phyloP scores from a whole-genome alignment of 1,140 invertebrate species.

The Ceratina australensis region DNA sequence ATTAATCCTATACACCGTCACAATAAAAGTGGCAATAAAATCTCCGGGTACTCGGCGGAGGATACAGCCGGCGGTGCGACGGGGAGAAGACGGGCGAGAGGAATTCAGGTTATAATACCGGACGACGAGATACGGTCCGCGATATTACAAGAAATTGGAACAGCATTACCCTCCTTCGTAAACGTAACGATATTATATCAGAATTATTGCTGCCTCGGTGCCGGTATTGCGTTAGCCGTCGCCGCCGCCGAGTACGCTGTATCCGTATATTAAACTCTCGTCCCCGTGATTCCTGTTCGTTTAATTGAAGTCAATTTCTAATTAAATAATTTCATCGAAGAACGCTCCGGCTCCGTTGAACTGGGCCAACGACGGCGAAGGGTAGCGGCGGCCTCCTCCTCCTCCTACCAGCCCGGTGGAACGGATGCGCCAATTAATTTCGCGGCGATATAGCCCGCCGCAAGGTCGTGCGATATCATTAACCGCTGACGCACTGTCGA shows the following conservation, averaged over 20 bases:
- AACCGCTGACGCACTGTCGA: conserved; percentile 22
- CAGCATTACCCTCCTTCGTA: conserved; percentile 40
- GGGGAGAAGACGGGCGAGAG: not conserved
- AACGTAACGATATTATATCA: conserved; percentile 49
- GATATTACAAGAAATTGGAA: conserved; percentile 52
- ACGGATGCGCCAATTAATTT: conserved; percentile 33
- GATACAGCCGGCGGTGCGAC: not conserved
- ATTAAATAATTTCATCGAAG: conserved; percentile 40
- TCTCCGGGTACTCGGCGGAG: conserved; percentile 9
- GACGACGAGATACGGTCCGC: conserved; percentile 43
- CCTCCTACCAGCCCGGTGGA: too few species aligned
- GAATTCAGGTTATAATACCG: conserved; percentile 49
- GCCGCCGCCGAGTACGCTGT: not conserved
- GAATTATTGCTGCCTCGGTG: conserved; percentile 40
- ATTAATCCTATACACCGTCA: conserved; percentile 36
- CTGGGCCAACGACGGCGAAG: not conserved
- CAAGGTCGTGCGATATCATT: conserved; percentile 31
- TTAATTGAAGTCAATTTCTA: conserved; percentile 44
- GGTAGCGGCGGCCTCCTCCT: not conserved
- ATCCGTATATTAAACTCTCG: conserved; percentile 38
- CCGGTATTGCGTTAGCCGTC: conserved; percentile 31
- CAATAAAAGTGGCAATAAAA: conserved; percentile 51
- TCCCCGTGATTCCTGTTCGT: conserved; percentile 32
- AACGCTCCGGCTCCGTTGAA: not conserved
- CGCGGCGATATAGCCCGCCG: conserved; percentile 13